Evolutionary conservation across 2,888 invertebrate species (phyloP).

Genomic region (Litoditis marina): DNA sequence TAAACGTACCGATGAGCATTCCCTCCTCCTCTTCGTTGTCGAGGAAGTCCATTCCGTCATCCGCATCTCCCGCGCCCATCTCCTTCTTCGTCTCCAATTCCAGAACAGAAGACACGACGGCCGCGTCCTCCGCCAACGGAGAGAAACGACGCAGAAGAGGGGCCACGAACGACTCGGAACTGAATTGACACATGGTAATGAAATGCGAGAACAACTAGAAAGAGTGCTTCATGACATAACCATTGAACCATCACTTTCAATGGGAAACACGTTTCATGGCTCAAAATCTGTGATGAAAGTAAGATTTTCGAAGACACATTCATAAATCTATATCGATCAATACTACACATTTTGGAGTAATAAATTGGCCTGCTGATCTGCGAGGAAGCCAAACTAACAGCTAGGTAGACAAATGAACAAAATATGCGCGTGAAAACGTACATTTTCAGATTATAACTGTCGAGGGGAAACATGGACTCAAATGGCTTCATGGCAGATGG

Average conservation of each 20-base stretch:
- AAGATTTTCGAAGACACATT: no score
- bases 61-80: conserved; percentile 15
- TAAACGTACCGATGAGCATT: no score
- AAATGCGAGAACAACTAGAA: not conserved
- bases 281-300: no score
- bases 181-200: conserved; percentile 19
- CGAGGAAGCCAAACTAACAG: no score
- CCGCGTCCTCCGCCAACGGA: conserved; percentile 39
- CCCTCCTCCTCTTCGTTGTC: conserved; percentile 47
- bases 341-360: no score
- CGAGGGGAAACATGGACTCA: conserved; percentile 45
- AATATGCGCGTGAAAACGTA: conserved; percentile 12
- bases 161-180: conserved; percentile 25
- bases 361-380: no score
- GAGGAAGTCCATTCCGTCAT: conserved; percentile 33
- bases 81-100: conserved; percentile 8
- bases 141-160: conserved; percentile 41
- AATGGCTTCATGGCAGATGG: conserved; percentile 35
- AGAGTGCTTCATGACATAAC: no score
- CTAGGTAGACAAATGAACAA: no score
- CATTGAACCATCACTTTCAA: no score
- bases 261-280: no score
- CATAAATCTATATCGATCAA: no score
- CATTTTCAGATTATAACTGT: conserved; percentile 34
- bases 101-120: conserved; percentile 20